phyloP scores from a whole-genome alignment of 1,140 invertebrate species.

The Calephelis virginiensis region DNA sequence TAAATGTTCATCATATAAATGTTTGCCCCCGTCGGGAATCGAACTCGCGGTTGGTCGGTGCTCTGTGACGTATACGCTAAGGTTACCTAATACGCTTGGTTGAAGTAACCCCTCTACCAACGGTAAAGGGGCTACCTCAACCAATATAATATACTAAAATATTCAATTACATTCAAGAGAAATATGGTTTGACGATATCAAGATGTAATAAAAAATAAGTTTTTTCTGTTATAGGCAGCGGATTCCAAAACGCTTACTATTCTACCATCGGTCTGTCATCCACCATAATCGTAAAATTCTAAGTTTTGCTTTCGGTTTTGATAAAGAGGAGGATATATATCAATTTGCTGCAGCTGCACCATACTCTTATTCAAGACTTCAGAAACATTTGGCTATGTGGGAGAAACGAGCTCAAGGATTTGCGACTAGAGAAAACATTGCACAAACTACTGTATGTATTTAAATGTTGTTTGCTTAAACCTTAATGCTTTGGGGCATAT shows the following conservation, averaged over 20 bases:
- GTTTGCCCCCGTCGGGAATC: too few species aligned
- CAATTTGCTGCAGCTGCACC: slow-evolving; percentile 96
- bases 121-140: too few species aligned
- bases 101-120: too few species aligned
- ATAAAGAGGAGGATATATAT: slow-evolving; percentile 94
- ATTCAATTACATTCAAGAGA: too few species aligned
- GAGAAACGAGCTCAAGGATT: slow-evolving; percentile 80
- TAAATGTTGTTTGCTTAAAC: not conserved
- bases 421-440: slow-evolving; percentile 85
- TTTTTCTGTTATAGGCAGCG: slow-evolving; percentile 83
- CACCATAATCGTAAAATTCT: slow-evolving; percentile 96
- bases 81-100: too few species aligned
- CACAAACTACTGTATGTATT: slow-evolving; percentile 82
- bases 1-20: too few species aligned
- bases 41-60: too few species aligned
- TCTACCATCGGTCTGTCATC: slow-evolving; percentile 94
- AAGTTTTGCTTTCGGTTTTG: slow-evolving; percentile 96
- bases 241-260: slow-evolving; percentile 91
- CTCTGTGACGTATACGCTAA: too few species aligned
- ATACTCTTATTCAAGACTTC: slow-evolving; percentile 94
- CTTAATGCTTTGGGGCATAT: too few species aligned
- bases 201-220: not conserved
- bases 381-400: slow-evolving; percentile 89
- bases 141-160: too few species aligned
- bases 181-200: too few species aligned